phyloP scores from a whole-genome alignment of 2,797 vertebrate genomes.

The Thunnus albacares region DNA sequence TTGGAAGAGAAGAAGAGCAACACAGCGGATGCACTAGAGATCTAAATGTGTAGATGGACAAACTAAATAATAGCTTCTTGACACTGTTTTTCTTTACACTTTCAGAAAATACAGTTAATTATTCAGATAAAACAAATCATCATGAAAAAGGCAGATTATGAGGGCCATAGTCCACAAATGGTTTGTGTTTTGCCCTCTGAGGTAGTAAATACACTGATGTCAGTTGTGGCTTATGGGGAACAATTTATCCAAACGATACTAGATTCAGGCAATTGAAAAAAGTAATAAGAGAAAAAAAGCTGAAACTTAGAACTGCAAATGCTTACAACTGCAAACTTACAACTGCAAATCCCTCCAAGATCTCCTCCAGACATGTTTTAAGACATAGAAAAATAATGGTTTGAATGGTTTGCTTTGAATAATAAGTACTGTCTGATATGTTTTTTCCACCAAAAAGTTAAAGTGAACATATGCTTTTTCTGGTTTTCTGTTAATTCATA shows the following conservation, averaged over 20 bases:
- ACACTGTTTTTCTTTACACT: constrained; percentile 20
- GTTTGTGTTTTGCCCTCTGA: not conserved
- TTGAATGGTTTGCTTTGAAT: too few species aligned
- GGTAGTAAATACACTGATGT: not conserved
- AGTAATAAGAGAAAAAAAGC: not conserved
- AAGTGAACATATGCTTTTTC: too few species aligned
- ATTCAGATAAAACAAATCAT: constrained; percentile 25
- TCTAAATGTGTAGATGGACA: constrained; percentile 16
- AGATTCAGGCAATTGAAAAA: not conserved
- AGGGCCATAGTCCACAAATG: not conserved
- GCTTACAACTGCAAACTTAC: too few species aligned
- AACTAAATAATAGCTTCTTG: constrained; percentile 25
- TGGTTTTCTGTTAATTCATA: too few species aligned
- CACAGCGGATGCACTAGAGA: constrained; percentile 38
- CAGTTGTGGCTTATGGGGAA: not conserved
- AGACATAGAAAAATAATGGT: too few species aligned
- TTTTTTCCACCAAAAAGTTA: too few species aligned
- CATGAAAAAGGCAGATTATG: constrained; percentile 8
- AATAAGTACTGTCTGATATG: too few species aligned
- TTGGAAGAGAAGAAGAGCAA: constrained; percentile 38
- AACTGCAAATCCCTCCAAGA: too few species aligned
- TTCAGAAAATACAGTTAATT: constrained; percentile 19
- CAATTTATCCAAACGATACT: not conserved
- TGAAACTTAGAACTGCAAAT: not conserved
- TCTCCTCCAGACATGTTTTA: not conserved